Base-by-base conservation (phyloP, 2,888 invertebrate species). In the Oxyteleia sp. region DNA sequence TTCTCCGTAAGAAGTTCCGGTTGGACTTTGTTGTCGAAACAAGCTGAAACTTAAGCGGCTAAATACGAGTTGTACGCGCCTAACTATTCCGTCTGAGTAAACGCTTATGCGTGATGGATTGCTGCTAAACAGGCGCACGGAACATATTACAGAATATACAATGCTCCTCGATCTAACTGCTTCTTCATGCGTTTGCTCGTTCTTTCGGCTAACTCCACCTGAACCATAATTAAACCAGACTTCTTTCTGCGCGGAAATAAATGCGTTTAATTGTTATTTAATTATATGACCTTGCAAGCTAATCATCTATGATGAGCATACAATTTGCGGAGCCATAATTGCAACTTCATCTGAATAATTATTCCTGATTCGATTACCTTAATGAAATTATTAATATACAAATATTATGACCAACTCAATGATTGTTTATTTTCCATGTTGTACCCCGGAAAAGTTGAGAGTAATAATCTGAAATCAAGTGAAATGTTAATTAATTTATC, bases 41-140 rank as follows among this genome's bases (percentile, higher is more conserved):
- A 32, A 32, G 20, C 35, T 41, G 26, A 43, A 59, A 76, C 68
- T 51, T 68, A 76, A 76, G 38, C 49, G 16, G 35, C 26, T 45
- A 63, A 81, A 49, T 71, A 64, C 55, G 68, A 66, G 53, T 59
- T 64, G 41, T 47, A 35, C 57, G 74, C 84, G 84, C 80, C 84
- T 84, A 84, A 76, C 76, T 49, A 41, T 84, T 80, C 29, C 72
- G 68, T 69, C 72, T 78, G 80, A 84, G 76, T 76, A 55, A 72
- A 76, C 80, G 76, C 71, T 84, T 68, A 74, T 81, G 84, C 57
- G 68, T 76, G 68, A 81, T 81, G 80, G 71, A 84, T 84, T 84
- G 84, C 84, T 68, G 43, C 81, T 72, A 68, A 81, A 81, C 84
- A 84, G 84, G 84, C 76, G 81, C 75, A 35, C 7, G 32, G 47